Base-by-base conservation (phyloP, 2,888 invertebrate species). In the Parnassius mnemosyne region DNA sequence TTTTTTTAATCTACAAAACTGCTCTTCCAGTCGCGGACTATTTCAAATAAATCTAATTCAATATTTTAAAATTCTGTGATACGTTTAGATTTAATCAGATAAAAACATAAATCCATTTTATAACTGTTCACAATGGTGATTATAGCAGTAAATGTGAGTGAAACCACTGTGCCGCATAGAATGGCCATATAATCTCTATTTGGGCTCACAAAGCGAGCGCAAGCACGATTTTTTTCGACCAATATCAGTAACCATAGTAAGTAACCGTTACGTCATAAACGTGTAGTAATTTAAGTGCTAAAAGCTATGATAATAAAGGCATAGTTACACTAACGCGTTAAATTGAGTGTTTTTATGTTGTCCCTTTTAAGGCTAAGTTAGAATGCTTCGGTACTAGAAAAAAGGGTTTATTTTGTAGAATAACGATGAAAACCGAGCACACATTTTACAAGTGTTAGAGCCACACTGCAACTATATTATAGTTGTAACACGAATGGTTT, bases 221-320 rank as follows among this genome's bases (percentile, higher is more conserved):
- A 41, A 7, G 10, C 43, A 49, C 50, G 61, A 51, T 53, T 65
- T 60, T 61, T 60, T 59, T 66, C 68, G 61, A 65, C 67, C 72
- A 70, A 71, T 74, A 74, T 71, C 71, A 64, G 61, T 63, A 69
- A 66, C 65, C 51, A 59, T 53, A 49, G 67, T 67, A 70, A 73
- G 73, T 68, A 67, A 74, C 83, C 78, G 83, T 81, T 84, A 80
- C 66, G 58, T 63, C 72, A 75, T 71, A 72, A 71, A 74, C 74
- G 71, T 72, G 68, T 70, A 67, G 73, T 75, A 73, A 79, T 76
- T 79, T 68, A 65, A 44, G 69, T 71, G 73, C 75, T 78, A 80
- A 78, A 77, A 75, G 76, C 72, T 76, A 70, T 71, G 68, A 20
- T 44, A 25, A n/a, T 60, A 60, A 54, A 49, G 54, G 12, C 13